Conservation (phyloP, 2,113 vertebrate genomes). For the Empidonax traillii region DNA sequence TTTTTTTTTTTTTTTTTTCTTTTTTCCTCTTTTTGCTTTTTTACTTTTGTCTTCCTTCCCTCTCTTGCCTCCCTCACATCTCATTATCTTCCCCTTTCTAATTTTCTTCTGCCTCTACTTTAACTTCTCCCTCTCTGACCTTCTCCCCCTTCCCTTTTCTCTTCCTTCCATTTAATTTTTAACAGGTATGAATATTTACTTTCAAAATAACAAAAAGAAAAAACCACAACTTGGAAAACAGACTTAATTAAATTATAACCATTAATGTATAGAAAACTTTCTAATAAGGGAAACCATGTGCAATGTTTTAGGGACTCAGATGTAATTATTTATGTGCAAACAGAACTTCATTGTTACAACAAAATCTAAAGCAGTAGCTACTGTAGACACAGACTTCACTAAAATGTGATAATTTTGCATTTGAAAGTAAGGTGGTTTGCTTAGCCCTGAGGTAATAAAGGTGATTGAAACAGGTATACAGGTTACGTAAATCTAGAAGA, state of each 20-base stretch:
- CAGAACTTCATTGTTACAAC: not conserved
- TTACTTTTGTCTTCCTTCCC: not conserved
- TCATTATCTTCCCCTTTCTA: not conserved
- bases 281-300: rapidly evolving
- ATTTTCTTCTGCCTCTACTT: not conserved
- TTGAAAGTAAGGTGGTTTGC: not conserved
- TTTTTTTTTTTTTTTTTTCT: not conserved
- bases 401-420: not conserved
- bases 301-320: not conserved
- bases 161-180: not conserved
- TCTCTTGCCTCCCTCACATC: not conserved
- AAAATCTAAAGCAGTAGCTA: not conserved
- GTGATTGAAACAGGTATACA: not conserved
- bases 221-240: not conserved
- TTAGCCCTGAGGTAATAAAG: not conserved
- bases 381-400: not conserved
- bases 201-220: not conserved
- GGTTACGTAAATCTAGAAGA: not conserved
- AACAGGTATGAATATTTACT: not conserved
- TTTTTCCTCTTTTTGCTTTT: not conserved
- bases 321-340: not conserved
- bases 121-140: not conserved
- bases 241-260: not conserved
- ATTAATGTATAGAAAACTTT: not conserved
- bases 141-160: not conserved